Base-by-base conservation (phyloP, 2,797 vertebrate species). In the Myotis findleyi region DNA sequence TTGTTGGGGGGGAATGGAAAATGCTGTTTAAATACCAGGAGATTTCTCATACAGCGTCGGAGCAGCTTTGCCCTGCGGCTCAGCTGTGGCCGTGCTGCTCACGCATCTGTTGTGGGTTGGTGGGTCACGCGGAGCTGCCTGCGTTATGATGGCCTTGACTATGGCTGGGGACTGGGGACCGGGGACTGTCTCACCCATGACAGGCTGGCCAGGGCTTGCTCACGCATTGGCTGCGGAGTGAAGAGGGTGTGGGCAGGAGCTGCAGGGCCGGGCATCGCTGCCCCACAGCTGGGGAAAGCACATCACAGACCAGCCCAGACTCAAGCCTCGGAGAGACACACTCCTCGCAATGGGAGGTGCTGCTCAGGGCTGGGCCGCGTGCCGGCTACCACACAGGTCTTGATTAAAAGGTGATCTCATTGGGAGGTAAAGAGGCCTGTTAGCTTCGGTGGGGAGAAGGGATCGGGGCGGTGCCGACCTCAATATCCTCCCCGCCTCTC, bases 151-250 rank as follows among this genome's bases (percentile, higher is more conserved):
- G 44, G 57, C 55, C 44, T 27, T 38, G 57, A 49, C 20, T 41
- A 3, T 9, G 41, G 33, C 41, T 38, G 14, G 30, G 57, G 20
- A 2, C 30, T 25, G 9, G 41, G 41, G 47, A 13, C 47, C 47
- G 3, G 59, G 59, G 23, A 2, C 59, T 20, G n/a, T 75, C 38
- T 87, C 47, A 20, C 27, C 13, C 1, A 1, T 38, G n/a, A 18
- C 21, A 17, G 18, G 47, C 14, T 64, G 51, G 75, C 20, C n/a
- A 38, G 10, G 21, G 30, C 25, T 73, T 38, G 25, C 53, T 81
- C n/a, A 30, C 4, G 1, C 0, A n/a, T 23, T 23, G 49, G 68
- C 44, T 51, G 75, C 1, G 1, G 5, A 7, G 33, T 8, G 47
- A 23, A n/a, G 59, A 13, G 44, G 12, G 14, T 11, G 25, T 16